phyloP scores from a whole-genome alignment of 1,140 invertebrate genomes.

The Habropoda laboriosa region DNA sequence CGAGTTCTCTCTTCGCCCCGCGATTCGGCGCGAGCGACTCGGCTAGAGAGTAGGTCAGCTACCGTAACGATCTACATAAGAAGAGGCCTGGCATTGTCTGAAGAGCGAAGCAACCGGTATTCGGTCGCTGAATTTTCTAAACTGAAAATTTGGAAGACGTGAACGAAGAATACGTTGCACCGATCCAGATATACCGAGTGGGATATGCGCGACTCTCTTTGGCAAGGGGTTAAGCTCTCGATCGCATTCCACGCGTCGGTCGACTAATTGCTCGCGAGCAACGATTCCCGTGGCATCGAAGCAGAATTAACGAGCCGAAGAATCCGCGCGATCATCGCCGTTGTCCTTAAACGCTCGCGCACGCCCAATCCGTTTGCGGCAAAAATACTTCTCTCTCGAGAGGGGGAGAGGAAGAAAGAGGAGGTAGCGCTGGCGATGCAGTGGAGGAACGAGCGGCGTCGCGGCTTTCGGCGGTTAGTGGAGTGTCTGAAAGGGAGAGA shows the following conservation, averaged over 20 bases:
- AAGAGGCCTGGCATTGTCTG: constrained; percentile 12
- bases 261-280: background rate
- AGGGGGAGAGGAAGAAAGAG: background rate
- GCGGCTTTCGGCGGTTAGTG: constrained; percentile 78
- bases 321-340: constrained; percentile 1
- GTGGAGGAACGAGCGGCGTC: background rate
- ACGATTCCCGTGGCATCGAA: background rate
- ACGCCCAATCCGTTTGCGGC: constrained; percentile 21
- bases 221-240: no score
- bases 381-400: constrained; percentile 10
- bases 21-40: constrained; percentile 20
- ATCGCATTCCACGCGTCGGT: background rate
- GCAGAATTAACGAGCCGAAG: constrained; percentile 20
- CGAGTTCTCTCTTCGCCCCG: background rate
- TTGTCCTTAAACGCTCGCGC: constrained; percentile 18
- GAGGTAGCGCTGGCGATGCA: constrained; percentile 17
- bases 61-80: constrained; percentile 44
- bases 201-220: no score
- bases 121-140: no score
- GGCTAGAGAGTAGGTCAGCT: constrained; percentile 15
- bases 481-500: constrained; percentile 65
- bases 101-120: background rate
- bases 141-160: no score
- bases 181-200: no score
- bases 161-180: no score